Evolutionary conservation across 30 jellyfish, hydroid and myxozoan genomes (phyloP).

Genomic region (Rhopilema esculentum): DNA sequence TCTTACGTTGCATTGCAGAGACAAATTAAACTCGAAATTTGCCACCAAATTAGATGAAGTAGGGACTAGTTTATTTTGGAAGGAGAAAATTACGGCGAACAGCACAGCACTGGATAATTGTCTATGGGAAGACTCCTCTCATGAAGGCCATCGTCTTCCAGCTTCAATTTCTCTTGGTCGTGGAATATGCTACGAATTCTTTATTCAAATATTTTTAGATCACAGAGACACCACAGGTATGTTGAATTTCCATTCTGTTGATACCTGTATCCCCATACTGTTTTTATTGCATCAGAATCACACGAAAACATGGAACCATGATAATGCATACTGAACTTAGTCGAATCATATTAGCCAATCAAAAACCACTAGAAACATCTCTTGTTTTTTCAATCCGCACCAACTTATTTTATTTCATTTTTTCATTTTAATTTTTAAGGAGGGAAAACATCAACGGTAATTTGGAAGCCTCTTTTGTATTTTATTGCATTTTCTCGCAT

Average conservation of each 20-base stretch:
- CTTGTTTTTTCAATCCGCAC: no score
- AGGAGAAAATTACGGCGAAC: slow-evolving; percentile 7
- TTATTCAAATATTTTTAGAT: neutral
- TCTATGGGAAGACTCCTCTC: slow-evolving; percentile 20
- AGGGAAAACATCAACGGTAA: no score
- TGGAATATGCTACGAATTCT: slow-evolving; percentile 5
- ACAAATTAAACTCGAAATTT: neutral
- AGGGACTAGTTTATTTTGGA: slow-evolving; percentile 5
- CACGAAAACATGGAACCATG: neutral
- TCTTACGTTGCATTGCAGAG: slow-evolving; percentile 11
- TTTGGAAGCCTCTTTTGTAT: no score
- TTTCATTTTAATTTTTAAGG: no score
- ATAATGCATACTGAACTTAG: no score
- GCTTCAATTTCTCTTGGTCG: slow-evolving; percentile 37
- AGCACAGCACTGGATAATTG: slow-evolving; percentile 8
- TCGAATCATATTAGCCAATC: no score
- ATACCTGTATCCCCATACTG: neutral
- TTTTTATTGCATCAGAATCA: neutral
- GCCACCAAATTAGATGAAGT: slow-evolving; percentile 17
- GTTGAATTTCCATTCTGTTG: neutral
- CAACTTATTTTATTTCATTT: no score
- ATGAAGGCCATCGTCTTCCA: slow-evolving; percentile 3
- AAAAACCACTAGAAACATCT: no score
- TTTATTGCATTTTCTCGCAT: no score
- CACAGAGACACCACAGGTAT: slow-evolving; percentile 18